Evolutionary conservation across 2,888 invertebrate species (phyloP), one percentile per base, ranked within the genome.

Genomic region (Pimpla rufipes): DNA sequence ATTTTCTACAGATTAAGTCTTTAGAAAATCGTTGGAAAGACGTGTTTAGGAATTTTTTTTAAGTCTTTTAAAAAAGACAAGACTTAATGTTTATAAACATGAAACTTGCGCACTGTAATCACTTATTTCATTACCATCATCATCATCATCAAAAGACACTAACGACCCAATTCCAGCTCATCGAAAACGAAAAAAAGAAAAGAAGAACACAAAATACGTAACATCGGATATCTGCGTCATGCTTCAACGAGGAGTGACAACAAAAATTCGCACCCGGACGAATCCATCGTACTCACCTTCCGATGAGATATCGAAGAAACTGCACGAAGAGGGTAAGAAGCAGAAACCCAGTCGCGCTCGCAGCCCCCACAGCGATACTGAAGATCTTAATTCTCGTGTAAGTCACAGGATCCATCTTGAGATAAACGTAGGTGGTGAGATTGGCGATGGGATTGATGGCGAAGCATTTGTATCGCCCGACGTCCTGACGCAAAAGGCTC

Each of bases 361-460:
- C 95, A 23, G 96, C 95, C 37, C 99, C 99, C 79, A 97, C 96
- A 70, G 97, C 93, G 85, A 98, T 95, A 93, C 98, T 98, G 89
- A 96, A 95, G 85, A 98, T 96, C 93, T 97, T 96, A 71, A 98
- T 96, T 88, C 96, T 96, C 90, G 96, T 96, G 94, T 98, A 96
- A 80, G 97, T 96, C 90, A 96, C 95, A 18, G 98, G 98, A 93
- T 98, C 97, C 91, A 98, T 96, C 91, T 96, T 96, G 76, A 98
- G 94, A 70, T 96, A 93, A 37, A 98, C 96, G 89, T 96, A 96
- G 62, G 96, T 95, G 1, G 98, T 96, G 40, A 95, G 94, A 92
- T 98, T 98, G 74, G 97, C 97, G 85, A 97, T 95, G 16, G 97
- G 96, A 94, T 98, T 98, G 89, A 96, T 95, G 55, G 97, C 98